Evolutionary conservation across 2,113 vertebrate species (phyloP).

Genomic region (Pipra filicauda): DNA sequence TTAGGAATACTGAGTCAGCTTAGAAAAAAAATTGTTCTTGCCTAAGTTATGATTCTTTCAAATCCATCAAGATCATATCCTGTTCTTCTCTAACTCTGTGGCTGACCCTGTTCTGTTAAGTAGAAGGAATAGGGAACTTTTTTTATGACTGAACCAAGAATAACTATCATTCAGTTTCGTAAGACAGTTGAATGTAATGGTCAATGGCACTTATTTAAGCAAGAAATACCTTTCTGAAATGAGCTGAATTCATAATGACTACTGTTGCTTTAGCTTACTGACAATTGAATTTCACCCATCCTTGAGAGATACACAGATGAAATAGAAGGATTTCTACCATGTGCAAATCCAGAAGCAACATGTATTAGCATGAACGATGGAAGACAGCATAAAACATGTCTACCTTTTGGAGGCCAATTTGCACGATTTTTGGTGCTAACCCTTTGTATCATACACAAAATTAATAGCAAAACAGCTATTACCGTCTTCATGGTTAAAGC

Average conservation of each 20-base stretch:
- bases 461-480: neutral
- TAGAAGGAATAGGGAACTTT: neutral
- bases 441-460: neutral
- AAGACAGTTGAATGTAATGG: neutral
- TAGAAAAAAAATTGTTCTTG: neutral
- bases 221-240: neutral
- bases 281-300: neutral
- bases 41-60: neutral
- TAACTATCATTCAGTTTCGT: neutral
- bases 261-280: neutral
- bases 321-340: neutral
- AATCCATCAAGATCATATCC: neutral
- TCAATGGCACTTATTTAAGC: neutral
- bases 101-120: neutral
- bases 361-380: neutral
- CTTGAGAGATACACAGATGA: neutral
- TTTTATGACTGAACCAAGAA: neutral
- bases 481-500: neutral
- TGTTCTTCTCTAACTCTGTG: neutral
- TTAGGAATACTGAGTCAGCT: neutral
- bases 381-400: neutral
- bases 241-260: neutral
- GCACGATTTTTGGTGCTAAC: neutral
- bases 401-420: neutral
- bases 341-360: neutral